These are phyloP conservation scores for Strigamia transsilvanica DNA, from an alignment of 2,888 invertebrate genomes.

Conservation along the genomic window DNA sequence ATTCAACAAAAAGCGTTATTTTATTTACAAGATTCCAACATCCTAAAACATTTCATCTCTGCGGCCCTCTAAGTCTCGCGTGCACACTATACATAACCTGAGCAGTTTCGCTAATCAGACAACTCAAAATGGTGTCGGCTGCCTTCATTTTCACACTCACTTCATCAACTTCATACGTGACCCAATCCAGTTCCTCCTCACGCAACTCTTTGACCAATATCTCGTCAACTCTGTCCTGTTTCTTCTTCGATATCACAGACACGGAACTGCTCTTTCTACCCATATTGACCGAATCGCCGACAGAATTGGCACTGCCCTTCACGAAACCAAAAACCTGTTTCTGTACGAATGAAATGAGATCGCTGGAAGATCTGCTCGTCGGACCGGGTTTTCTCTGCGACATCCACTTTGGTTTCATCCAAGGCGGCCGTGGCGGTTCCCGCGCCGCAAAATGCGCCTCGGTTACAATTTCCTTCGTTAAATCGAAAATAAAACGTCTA, in stretches of 20 bases:
- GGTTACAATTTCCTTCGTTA: constrained; percentile 63
- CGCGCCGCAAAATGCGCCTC: constrained; percentile 61
- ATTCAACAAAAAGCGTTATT: not conserved
- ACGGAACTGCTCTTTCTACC: not conserved
- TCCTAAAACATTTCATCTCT: not conserved
- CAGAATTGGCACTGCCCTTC: constrained; percentile 62
- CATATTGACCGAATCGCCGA: not conserved
- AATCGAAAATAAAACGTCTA: constrained; percentile 63
- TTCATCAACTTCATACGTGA: constrained; percentile 77
- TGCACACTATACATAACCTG: not conserved
- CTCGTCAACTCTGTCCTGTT: constrained; percentile 76
- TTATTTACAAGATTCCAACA: constrained; percentile 1
- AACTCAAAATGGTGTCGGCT: constrained; percentile 70
- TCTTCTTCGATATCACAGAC: constrained; percentile 62
- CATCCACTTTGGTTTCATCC: constrained; percentile 67
- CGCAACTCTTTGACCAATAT: constrained; percentile 75
- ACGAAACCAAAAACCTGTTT: constrained; percentile 68
- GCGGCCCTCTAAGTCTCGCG: not conserved
- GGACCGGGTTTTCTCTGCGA: constrained; percentile 54
- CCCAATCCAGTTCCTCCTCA: constrained; percentile 78
- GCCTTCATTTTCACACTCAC: constrained; percentile 71
- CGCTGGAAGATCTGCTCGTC: constrained; percentile 62
- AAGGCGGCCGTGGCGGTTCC: constrained; percentile 65
- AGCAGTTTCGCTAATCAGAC: not conserved
- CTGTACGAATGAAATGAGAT: constrained; percentile 66